Evolutionary conservation across 1,140 invertebrate species (phyloP), one percentile per base, ranked within the genome.

Genomic region (Microplitis mediator): DNA sequence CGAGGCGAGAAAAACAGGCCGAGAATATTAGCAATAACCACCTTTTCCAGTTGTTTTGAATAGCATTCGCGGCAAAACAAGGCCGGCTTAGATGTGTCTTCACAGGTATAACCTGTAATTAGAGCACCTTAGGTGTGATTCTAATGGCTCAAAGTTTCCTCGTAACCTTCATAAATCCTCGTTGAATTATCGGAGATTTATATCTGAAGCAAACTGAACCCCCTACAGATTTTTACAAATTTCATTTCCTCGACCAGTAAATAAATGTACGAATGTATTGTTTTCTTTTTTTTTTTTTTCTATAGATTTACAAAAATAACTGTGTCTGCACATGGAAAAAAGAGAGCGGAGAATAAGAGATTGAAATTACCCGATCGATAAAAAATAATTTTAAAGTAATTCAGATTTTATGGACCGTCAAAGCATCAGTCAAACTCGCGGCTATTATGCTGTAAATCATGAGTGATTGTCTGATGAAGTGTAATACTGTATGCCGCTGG

Each of bases 111-210:
- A 75, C 80, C 82, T 81, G 76, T 85, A 85, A 85, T 85, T 85
- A 85, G 82, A 80, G 76, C 82, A 84, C 82, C 77, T 84, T 65
- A 76, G 78, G 82, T 83, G 82, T 84, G 81, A 85, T 82, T 84
- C 79, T 77, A 77, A 74, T 81, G 79, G 74, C 65, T 77, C 74
- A 45, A 72, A 50, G 69, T 64, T 67, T 62, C 51, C 31, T 73
- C 54, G 72, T 39, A 74, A 69, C 65, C 50, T 64, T 23, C 80
- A 83, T 85, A 83, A 83, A 84, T 84, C 80, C 6, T 23, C 4
- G 72, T 23, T 63, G 34, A 36, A n/a, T 71, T 62, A 63, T 16
- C 23, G 31, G 16, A 34, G 45, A 63, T 63, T 63, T 23, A 51
- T 51, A 23, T 70, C 58, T 66, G 8, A 35, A 32, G 36, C 34